Conservation (phyloP, 2,888 invertebrate species). For the Nemotelus pantherinus region DNA sequence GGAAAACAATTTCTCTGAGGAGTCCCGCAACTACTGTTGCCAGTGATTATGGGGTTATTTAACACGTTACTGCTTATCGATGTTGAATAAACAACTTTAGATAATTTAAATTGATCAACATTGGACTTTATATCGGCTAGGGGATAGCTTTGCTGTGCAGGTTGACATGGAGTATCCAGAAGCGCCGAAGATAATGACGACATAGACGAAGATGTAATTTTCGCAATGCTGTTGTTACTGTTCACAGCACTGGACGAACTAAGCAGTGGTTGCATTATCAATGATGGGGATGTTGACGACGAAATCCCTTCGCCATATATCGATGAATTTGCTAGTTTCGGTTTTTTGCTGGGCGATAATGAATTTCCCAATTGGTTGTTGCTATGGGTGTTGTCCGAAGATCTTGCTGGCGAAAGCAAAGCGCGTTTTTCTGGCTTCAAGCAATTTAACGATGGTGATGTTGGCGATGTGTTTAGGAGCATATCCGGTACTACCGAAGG, state of each 20-base stretch:
- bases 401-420: conserved; percentile 18
- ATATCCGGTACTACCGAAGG: conserved; percentile 63
- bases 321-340: conserved; percentile 41
- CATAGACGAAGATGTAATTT: conserved; percentile 46
- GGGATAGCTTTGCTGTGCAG: neutral
- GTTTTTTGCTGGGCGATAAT: conserved; percentile 47
- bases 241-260: conserved; percentile 39
- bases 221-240: conserved; percentile 29
- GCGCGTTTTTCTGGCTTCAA: conserved; percentile 47
- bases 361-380: conserved; percentile 44
- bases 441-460: conserved; percentile 47
- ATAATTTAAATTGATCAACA: conserved; percentile 12
- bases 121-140: neutral
- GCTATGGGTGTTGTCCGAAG: neutral
- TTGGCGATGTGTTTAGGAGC: conserved; percentile 60
- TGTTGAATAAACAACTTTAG: conserved; percentile 26
- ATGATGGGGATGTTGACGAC: conserved; percentile 1
- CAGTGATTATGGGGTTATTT: conserved; percentile 9
- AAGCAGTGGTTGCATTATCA: conserved; percentile 42
- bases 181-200: conserved; percentile 53
- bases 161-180: conserved; percentile 49
- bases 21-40: neutral
- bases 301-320: conserved; percentile 2
- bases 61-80: neutral
- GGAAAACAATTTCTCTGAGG: neutral